A percentile compares a stretch with the other conserved stretches of the same genome.
Conservation (phyloP, 2,888 invertebrate genomes). For the Cyclophora punctaria region DNA sequence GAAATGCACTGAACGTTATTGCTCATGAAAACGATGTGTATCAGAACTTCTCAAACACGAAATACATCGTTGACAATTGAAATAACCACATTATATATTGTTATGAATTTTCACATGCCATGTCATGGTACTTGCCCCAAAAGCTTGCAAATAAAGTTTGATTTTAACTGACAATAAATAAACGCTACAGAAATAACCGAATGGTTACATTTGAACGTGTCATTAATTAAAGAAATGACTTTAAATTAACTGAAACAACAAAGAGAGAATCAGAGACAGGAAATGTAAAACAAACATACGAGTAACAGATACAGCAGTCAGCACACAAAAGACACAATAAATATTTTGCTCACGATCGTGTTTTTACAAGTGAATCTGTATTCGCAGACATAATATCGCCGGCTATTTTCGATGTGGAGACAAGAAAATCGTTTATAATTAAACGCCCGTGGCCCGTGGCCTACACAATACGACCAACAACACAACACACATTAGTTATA, state of each 20-base stretch:
- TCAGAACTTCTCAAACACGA: slow-evolving; percentile 10
- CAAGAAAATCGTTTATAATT: slow-evolving; percentile 37
- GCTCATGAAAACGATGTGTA: slow-evolving; percentile 13
- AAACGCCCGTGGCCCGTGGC: slow-evolving; percentile 43
- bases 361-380: slow-evolving; percentile 13
- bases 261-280: slow-evolving; percentile 7
- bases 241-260: not conserved
- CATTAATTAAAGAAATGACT: too few species aligned
- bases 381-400: slow-evolving; percentile 13
- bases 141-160: too few species aligned
- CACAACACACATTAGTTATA: slow-evolving; percentile 12
- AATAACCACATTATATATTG: slow-evolving; percentile 11
- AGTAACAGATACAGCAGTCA: slow-evolving; percentile 6
- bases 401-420: slow-evolving; percentile 33
- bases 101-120: slow-evolving; percentile 1
- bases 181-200: too few species aligned
- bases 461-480: slow-evolving; percentile 14
- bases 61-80: slow-evolving; percentile 8
- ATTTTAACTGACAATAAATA: too few species aligned
- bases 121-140: not conserved
- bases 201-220: too few species aligned
- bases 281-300: slow-evolving; percentile 15
- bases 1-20: slow-evolving; percentile 20
- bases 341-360: slow-evolving; percentile 7
- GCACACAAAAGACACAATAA: slow-evolving; percentile 5